Conservation (phyloP, 2,113 vertebrate species). For the Mugil cephalus region DNA sequence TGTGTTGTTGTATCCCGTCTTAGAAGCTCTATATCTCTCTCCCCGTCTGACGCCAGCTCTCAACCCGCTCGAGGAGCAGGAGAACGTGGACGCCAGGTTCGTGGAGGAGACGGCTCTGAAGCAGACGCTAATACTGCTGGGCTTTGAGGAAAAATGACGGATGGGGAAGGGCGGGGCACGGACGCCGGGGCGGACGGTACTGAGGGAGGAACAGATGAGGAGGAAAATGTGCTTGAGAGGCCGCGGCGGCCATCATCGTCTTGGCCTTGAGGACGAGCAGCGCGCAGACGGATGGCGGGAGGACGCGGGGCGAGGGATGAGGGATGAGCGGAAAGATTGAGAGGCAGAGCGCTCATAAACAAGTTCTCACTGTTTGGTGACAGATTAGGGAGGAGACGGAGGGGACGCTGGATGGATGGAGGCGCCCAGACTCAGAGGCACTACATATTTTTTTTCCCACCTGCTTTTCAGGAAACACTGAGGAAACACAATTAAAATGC, state of each 20-base stretch:
- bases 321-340: constrained; percentile 48
- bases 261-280: constrained; percentile 79
- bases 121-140: constrained; percentile 88
- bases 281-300: constrained; percentile 45
- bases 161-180: background rate
- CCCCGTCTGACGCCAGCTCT: constrained; percentile 77
- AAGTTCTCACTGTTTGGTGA: constrained; percentile 50
- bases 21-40: background rate
- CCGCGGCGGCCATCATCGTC: constrained; percentile 66
- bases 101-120: constrained; percentile 93
- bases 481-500: background rate
- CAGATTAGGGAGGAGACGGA: constrained; percentile 32
- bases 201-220: constrained; percentile 37
- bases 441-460: background rate
- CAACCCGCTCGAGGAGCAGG: constrained; percentile 85
- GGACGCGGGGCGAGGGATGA: constrained; percentile 25
- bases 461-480: constrained; percentile 18
- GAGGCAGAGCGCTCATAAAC: constrained; percentile 59
- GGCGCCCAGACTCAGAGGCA: constrained; percentile 6
- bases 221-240: constrained; percentile 50
- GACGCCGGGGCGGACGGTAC: constrained; percentile 28
- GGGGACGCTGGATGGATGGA: constrained; percentile 49
- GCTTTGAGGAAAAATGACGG: constrained; percentile 78
- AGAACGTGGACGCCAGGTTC: constrained; percentile 89
- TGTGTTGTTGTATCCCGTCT: constrained; percentile 1